A percentile compares a stretch with the other conserved stretches of the same genome.
Evolutionary conservation across 2,113 vertebrate species (phyloP).

Genomic region (Rhinoptilus africanus): DNA sequence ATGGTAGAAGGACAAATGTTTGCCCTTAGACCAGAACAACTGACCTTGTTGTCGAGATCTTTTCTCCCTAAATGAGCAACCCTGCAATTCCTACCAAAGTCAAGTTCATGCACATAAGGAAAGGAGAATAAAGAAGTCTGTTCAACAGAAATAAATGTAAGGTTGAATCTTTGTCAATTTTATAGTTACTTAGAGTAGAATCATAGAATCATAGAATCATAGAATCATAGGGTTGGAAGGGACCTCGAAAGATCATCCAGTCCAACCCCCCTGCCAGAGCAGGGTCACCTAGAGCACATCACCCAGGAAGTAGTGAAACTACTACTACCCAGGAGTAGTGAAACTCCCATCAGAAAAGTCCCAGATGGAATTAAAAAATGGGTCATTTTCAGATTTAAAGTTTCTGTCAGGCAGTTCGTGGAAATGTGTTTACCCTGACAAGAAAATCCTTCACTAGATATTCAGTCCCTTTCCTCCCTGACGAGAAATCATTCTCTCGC

Average conservation of each 20-base stretch:
- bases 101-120: background rate
- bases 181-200: background rate
- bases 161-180: background rate
- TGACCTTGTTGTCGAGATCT: background rate
- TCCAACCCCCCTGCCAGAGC: too few species aligned
- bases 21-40: background rate
- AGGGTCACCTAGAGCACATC: too few species aligned
- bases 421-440: background rate
- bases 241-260: too few species aligned
- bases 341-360: background rate
- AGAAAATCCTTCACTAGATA: background rate
- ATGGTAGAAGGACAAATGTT: background rate
- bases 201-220: too few species aligned
- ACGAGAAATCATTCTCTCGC: background rate
- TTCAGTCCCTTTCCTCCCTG: background rate
- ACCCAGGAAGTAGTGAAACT: too few species aligned
- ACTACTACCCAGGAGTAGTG: too few species aligned
- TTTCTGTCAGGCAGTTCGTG: background rate
- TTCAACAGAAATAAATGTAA: background rate
- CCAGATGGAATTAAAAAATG: background rate
- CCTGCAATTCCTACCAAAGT: background rate
- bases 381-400: background rate
- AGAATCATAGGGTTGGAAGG: too few species aligned
- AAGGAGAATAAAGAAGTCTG: background rate
- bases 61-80: background rate